Evolutionary conservation across 2,888 invertebrate species (phyloP), one percentile per base, ranked within the genome.

Genomic region (Salticus scenicus): DNA sequence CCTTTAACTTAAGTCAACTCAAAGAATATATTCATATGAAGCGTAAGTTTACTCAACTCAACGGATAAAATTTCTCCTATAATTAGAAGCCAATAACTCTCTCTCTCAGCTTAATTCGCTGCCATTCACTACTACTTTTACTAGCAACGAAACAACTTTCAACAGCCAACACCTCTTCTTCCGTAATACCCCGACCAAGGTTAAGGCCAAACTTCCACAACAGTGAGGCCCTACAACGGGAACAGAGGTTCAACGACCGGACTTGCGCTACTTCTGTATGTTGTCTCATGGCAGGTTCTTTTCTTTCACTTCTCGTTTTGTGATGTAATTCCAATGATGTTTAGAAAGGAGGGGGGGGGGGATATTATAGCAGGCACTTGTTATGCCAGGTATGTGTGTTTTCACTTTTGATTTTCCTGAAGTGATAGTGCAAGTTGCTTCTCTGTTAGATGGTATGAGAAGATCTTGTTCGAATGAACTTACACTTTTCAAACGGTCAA

Each of bases 171-270:
- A 57, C 57, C 57, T 57, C 24, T 57, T 24, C 57, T 57, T 57
- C 57, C 57, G 57, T 57, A 57, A 57, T 57, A 24, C 57, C 57
- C 4, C 7, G 10, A 10, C 4, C 20, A 57, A 57, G 72, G 73
- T 66, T 66, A 73, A 73, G 77, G 73, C 72, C 77, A 77, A 31
- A 73, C 37, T 33, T 37, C 24, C 31, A 57, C 42, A 41, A 42
- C 63, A 37, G 28, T 30, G 83, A 84, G 83, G 83, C 83, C 83
- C 1, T 14, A 73, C 76, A 77, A 37, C 76, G 83, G 83, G 70
- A 84, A 73, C 71, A 51, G 57, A 67, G 77, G 77, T 57, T 57
- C 83, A 73, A 84, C 69, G 83, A 77, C 83, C 83, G 83, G 37
- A 31, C 41, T 28, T 84, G 83, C 73, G 42, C 83, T 77, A 84